A percentile compares a stretch with the other conserved stretches of the same genome.
phyloP scores from a whole-genome alignment of 1,140 invertebrate genomes.

The Drosophila persimilis region DNA sequence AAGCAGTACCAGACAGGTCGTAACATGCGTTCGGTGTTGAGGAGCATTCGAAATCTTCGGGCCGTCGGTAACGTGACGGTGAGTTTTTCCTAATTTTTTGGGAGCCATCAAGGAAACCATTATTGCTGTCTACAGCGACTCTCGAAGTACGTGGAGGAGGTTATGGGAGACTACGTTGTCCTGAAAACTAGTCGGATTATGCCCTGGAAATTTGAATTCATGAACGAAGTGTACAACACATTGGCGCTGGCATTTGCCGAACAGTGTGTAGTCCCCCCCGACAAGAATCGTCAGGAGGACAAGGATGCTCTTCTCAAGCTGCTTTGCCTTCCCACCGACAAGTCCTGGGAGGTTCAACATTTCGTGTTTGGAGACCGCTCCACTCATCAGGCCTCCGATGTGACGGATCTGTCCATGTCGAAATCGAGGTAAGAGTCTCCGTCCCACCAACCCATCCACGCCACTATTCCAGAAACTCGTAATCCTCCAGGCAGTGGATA shows the following conservation, averaged over 20 bases:
- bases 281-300: conserved; percentile 3
- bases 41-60: conserved; percentile 50
- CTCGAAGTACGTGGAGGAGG: conserved; percentile 59
- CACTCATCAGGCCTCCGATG: conserved; percentile 55
- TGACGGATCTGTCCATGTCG: conserved; percentile 22
- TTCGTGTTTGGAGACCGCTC: conserved; percentile 75
- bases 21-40: conserved; percentile 59
- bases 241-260: conserved; percentile 64
- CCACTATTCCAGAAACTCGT: neutral
- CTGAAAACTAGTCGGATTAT: conserved; percentile 71
- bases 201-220: conserved; percentile 80
- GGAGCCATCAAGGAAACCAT: neutral
- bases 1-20: conserved; percentile 74
- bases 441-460: too few relatives aligned
- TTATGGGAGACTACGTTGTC: conserved; percentile 75
- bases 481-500: conserved; percentile 41
- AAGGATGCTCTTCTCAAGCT: conserved; percentile 38
- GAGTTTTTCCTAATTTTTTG: conserved; percentile 7
- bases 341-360: conserved; percentile 37
- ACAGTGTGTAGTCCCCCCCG: conserved; percentile 44
- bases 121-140: conserved; percentile 39
- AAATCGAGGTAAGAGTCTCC: conserved; percentile 38
- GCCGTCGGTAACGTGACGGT: conserved; percentile 51
- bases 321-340: conserved; percentile 49
- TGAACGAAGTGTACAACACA: conserved; percentile 76